Evolutionary conservation across 2,797 vertebrate species (phyloP), one percentile per base, ranked within the genome.

Genomic region (Propithecus perrieri): DNA sequence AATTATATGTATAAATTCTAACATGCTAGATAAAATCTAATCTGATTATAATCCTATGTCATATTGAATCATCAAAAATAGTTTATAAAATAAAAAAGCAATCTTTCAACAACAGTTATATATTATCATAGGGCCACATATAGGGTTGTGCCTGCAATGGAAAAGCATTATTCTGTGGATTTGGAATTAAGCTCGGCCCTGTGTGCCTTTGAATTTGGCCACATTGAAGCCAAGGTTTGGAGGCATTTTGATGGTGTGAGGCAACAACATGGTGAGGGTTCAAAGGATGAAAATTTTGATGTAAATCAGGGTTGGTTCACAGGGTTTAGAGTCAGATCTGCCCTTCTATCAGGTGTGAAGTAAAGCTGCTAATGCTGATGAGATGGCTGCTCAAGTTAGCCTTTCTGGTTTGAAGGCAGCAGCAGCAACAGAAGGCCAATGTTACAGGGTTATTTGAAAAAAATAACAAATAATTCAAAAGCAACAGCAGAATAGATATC

Each of bases 241-340:
- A 96, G 48, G 48, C 28, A 78, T 94, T 96, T 92, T 94, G 63
- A 94, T 65, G 86, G n/a, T 85, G 38, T 63, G 80, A 93, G 89
- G 35, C 33, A 95, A 83, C 63, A 89, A 38, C 53, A 86, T 24
- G 35, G 20, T 80, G 53, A 92, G 8, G n/a, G 72, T 96, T 87
- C 89, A 96, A 97, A 95, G 63, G 50, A 81, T 95, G 53, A 75
- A 91, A 89, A 90, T 83, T 91, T 72, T 87, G 55, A 61, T 50
- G 84, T 48, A 78, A 95, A 95, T 86, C 46, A 95, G 53, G 33
- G 17, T 89, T 96, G 76, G 71, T 87, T 95, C 46, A 67, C 46
- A 91, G 67, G 50, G 48, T 83, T 87, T 63, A 92, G 43, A 89
- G 59, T 74, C 30, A 57, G 57, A 20, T 87, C 15, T 80, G 38